Conservation (phyloP, 2,113 vertebrate genomes). For the Lampris incognitus region DNA sequence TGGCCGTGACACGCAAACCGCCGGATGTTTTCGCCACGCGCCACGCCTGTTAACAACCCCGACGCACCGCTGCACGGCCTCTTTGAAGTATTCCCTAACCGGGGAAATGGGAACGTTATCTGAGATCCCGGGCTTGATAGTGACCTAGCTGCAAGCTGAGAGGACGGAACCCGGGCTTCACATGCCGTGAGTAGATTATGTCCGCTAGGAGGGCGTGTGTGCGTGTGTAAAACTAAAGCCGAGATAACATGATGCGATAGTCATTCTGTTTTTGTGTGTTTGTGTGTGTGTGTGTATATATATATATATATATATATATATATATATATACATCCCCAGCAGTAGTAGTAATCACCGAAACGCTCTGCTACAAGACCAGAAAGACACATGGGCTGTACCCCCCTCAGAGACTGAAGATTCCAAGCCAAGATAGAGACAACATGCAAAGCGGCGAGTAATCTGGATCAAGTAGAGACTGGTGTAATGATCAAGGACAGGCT, state of each 20-base stretch:
- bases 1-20: conserved; percentile 12
- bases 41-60: conserved; percentile 49
- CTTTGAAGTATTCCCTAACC: conserved; percentile 72
- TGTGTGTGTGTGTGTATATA: neutral
- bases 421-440: too few relatives aligned
- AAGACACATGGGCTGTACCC: too few relatives aligned
- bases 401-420: too few relatives aligned
- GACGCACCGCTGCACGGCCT: conserved; percentile 34
- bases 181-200: conserved; percentile 51
- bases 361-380: too few relatives aligned
- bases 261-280: neutral
- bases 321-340: too few relatives aligned
- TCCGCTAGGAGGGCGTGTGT: conserved; percentile 23
- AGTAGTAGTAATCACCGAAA: too few relatives aligned
- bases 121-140: conserved; percentile 67
- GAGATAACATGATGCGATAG: conserved; percentile 29
- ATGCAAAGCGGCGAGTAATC: too few relatives aligned
- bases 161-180: conserved; percentile 44
- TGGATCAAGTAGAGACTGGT: too few relatives aligned
- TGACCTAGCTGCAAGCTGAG: conserved; percentile 48
- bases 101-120: conserved; percentile 70
- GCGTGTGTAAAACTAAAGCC: conserved; percentile 36
- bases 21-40: conserved; percentile 29
- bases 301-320: neutral
- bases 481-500: too few relatives aligned